Evolutionary conservation across 1,140 invertebrate species (phyloP), one percentile per base, ranked within the genome.

Genomic region (Lepidotrigona ventralis): DNA sequence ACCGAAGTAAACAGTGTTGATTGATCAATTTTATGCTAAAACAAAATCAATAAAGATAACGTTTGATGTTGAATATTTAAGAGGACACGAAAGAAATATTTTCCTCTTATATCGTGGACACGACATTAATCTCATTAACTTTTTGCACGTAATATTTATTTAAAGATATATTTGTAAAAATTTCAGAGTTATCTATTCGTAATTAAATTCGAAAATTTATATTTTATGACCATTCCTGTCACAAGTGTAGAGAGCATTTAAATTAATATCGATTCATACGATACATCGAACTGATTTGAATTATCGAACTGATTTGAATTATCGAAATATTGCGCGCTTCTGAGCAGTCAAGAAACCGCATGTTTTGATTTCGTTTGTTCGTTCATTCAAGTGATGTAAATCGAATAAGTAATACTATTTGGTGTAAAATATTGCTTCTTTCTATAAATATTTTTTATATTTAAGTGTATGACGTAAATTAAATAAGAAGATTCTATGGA

Each of bases 1-100:
- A 83, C 81, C 54, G 17, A 76, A 56, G 11, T 53, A 70, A 70
- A 83, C 56, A 63, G 29, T 63, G 23, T 71, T 70, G 46, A 78
- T 78, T 78, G 17, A 63, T 70, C 54, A 54, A 84, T 72, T 72
- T 8, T 51, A 3, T 33, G 2, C 8, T 4, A 21, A 66, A 19
- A 26, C 2, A 19, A 19, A 5, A 64, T 64, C 69, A 64, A 79
- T 72, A 66, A 60, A 54, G 3, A 21, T 39, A 74, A 6, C 26
- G 5, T 15, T 39, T 5, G 8, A 6, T 54, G 69, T 9, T 5
- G 2, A 60, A 46, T 54, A 75, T 51, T 75, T 9, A 33, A 46
- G n/a, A 33, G 6, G n/a, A 46, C 12, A 71, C 12, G 15, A 26
- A 53, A 51, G 9, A 6, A 21, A 68, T 39, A 39, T 39, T 21